Evolutionary conservation across 1,140 invertebrate species (phyloP), one percentile per base, ranked within the genome.

Genomic region (Magallana ariakensis): DNA sequence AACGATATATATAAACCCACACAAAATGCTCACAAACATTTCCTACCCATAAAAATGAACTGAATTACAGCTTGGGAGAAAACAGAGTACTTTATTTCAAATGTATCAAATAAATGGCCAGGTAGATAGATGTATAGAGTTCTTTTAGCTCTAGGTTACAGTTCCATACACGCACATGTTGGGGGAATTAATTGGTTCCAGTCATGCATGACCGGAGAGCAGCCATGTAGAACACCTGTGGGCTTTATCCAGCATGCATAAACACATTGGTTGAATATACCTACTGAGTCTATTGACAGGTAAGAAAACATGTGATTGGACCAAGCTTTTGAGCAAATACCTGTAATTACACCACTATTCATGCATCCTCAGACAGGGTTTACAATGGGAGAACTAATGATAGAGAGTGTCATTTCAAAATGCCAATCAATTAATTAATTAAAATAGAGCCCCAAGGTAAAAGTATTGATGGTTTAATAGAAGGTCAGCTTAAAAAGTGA

Each of bases 221-320:
- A 82, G 80, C 54, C 80, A 82, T 82, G 80, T 82, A 56, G 80
- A 82, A 82, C 80, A 82, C 80, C 80, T 82, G 80, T 33, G 55
- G 80, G 80, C 33, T 22, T 6, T 82, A 55, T 82, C 80, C 54
- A 82, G 80, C 80, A 82, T 82, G 80, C 80, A 82, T 56, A 54
- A 56, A 82, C 80, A 54, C 54, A 82, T 82, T 82, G 46, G 55
- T n/a, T 82, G 54, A 56, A n/a, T 54, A 54, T 54, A 82, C 46
- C 53, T 82, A 75, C n/a, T 15, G 15, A 19, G 54, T 55, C 80
- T 55, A 56, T 55, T 82, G 54, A 56, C 54, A 56, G 54, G 46
- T 55, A 55, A 22, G 54, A 55, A 55, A 82, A 82, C 80, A 13
- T 55, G 80, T 82, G 80, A 82, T 82, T 55, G 19, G 19, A 53